Evolutionary conservation across 2,888 invertebrate species (phyloP).

Genomic region (Torymus auratus): DNA sequence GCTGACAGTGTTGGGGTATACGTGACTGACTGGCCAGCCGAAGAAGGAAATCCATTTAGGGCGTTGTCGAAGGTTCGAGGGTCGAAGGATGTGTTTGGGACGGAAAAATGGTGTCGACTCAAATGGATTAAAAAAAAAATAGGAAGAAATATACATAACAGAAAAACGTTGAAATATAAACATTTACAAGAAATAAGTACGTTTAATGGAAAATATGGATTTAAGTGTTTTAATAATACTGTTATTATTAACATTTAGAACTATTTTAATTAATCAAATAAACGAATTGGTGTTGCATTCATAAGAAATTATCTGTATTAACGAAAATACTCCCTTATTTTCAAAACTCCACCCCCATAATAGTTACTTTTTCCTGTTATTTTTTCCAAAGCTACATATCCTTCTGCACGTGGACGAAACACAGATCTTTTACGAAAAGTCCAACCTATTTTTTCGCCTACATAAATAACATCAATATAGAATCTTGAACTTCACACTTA

Average conservation of each 20-base stretch:
- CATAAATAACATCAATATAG: constrained; percentile 46
- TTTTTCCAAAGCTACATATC: constrained; percentile 30
- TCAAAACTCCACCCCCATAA: constrained; percentile 43
- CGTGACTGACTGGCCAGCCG: constrained; percentile 42
- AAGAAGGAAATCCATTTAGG: constrained; percentile 45
- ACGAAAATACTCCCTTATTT: constrained; percentile 49
- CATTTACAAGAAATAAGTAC: no score
- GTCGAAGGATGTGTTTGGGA: constrained; percentile 46
- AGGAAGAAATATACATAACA: constrained; percentile 12
- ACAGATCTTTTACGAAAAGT: constrained; percentile 33
- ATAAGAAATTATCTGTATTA: not conserved
- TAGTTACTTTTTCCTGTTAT: constrained; percentile 44
- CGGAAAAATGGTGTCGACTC: constrained; percentile 68
- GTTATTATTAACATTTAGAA: no score
- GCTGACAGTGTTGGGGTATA: constrained; percentile 6
- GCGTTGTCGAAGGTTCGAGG: constrained; percentile 46
- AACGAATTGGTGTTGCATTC: no score
- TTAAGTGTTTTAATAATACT: no score
- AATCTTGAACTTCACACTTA: constrained; percentile 17
- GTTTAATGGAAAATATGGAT: no score
- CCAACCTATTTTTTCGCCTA: constrained; percentile 44
- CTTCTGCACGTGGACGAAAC: constrained; percentile 2
- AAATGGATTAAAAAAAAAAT: constrained; percentile 60
- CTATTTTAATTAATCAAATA: no score
- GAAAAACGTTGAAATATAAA: no score